Evolutionary conservation across 2,888 invertebrate species (phyloP).

Genomic region (Arrhopalites spinosus): DNA sequence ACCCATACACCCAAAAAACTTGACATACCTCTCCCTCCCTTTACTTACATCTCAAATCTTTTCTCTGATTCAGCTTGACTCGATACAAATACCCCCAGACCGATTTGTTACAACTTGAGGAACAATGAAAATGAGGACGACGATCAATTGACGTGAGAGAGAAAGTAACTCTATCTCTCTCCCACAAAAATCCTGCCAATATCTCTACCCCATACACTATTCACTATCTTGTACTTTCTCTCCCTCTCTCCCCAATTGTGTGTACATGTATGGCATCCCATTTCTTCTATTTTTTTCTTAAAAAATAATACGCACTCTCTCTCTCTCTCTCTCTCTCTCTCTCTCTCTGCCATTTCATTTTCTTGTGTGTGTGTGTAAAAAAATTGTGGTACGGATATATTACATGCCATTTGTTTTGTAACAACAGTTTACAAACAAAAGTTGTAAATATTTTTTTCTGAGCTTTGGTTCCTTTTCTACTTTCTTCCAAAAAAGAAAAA

Average conservation of each 20-base stretch:
- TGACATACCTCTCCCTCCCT: not conserved
- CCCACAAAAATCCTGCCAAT: too few relatives aligned
- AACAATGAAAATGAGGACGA: slow-evolving; percentile 8
- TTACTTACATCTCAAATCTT: slow-evolving; percentile 5
- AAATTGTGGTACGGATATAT: too few relatives aligned
- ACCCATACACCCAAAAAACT: not conserved
- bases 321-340: not conserved
- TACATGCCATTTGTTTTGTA: too few relatives aligned
- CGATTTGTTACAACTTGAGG: not conserved
- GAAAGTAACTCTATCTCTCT: not conserved
- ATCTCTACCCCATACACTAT: not conserved
- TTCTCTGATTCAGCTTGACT: slow-evolving; percentile 11
- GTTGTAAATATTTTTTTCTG: too few relatives aligned
- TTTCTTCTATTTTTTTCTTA: not conserved
- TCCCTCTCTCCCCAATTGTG: not conserved
- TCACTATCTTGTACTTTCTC: not conserved
- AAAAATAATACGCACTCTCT: not conserved
- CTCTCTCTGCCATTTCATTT: too few relatives aligned
- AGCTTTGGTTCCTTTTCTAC: too few relatives aligned
- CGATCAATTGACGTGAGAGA: slow-evolving; percentile 17
- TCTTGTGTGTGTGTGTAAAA: too few relatives aligned
- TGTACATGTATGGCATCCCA: not conserved
- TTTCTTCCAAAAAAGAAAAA: too few relatives aligned
- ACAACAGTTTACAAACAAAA: too few relatives aligned
- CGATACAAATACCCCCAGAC: slow-evolving; percentile 9